phyloP scores from a whole-genome alignment of 2,797 vertebrate genomes.

The Malacoraja senta region DNA sequence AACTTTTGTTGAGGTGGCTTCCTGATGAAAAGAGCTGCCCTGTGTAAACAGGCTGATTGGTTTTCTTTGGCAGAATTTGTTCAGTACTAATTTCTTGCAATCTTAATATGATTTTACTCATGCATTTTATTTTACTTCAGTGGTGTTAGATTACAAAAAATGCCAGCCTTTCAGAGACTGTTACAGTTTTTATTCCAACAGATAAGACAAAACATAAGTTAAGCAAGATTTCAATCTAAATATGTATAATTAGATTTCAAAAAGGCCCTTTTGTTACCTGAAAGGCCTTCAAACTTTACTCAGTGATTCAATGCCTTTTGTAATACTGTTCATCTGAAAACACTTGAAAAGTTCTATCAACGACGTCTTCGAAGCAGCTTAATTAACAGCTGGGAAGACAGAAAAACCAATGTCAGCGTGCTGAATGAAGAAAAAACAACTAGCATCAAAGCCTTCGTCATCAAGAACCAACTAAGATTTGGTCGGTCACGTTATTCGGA shows the following conservation, averaged over 20 bases:
- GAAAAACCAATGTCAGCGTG: too few species aligned
- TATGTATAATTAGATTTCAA: neutral
- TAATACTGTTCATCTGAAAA: neutral
- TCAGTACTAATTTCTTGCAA: neutral
- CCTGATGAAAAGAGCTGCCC: neutral
- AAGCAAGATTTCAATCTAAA: neutral
- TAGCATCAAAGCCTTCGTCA: too few species aligned
- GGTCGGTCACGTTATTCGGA: too few species aligned
- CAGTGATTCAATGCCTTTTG: neutral
- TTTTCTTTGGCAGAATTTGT: neutral
- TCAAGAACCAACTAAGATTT: too few species aligned
- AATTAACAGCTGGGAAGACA: too few species aligned
- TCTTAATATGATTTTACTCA: neutral
- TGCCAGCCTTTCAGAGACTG: neutral
- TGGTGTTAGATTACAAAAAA: neutral
- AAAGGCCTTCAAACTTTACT: neutral
- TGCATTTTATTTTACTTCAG: slow-evolving; percentile 1
- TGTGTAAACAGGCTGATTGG: slow-evolving; percentile 8
- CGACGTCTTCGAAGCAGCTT: too few species aligned
- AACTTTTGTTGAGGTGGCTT: neutral
- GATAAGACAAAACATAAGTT: neutral
- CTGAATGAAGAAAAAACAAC: too few species aligned
- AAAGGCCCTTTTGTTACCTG: neutral
- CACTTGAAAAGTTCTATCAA: too few species aligned
- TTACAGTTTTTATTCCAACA: neutral